phyloP scores from a whole-genome alignment of 2,797 vertebrate genomes.

The Balearica regulorum region DNA sequence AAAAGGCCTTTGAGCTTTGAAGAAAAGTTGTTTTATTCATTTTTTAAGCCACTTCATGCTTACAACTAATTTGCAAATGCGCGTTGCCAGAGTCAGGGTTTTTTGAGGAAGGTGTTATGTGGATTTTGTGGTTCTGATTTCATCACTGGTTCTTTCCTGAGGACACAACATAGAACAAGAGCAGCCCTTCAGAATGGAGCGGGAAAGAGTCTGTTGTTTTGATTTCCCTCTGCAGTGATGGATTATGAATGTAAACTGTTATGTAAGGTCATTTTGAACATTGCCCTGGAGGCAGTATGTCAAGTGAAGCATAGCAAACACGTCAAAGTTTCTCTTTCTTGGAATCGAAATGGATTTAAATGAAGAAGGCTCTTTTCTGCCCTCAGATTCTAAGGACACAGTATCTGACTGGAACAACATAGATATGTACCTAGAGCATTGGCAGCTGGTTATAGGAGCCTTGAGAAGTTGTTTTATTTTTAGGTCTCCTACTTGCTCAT shows the following conservation, averaged over 20 bases:
- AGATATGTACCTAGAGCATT: background rate
- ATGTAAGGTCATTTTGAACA: constrained; percentile 52
- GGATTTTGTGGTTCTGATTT: background rate
- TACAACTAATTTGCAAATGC: background rate
- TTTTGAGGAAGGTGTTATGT: background rate
- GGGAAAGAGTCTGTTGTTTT: constrained; percentile 34
- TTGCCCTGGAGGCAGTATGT: constrained; percentile 27
- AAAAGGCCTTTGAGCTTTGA: background rate
- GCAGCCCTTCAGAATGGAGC: background rate
- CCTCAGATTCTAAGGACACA: background rate
- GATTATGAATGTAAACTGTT: constrained; percentile 55
- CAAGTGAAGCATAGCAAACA: constrained; percentile 34
- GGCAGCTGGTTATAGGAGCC: background rate
- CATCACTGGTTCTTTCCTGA: background rate
- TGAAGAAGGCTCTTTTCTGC: background rate
- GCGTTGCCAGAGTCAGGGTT: background rate
- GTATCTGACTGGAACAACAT: background rate
- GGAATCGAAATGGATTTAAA: background rate
- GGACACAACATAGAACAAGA: background rate
- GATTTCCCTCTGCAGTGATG: constrained; percentile 39
- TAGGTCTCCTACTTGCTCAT: background rate
- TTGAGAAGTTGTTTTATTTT: background rate
- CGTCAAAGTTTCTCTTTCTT: constrained; percentile 19
- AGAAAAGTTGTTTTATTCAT: background rate
- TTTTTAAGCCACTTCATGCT: background rate